A percentile compares a stretch with the other conserved stretches of the same genome.
These are phyloP conservation scores for Bufo bufo DNA, from an alignment of 2,113 vertebrate genomes.

Conservation along the genomic window DNA sequence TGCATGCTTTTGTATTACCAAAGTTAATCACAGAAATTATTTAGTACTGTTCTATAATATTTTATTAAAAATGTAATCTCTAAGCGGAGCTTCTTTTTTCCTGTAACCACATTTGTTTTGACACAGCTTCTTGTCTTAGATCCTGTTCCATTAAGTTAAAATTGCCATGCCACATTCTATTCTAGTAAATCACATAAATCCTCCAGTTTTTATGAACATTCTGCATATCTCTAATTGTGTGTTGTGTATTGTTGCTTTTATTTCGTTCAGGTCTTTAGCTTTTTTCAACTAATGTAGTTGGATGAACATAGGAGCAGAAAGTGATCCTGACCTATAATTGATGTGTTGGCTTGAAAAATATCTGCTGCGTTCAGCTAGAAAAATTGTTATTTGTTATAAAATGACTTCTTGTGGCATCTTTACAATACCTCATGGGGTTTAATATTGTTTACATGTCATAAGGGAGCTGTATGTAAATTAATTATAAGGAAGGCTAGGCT, in stretches of 20 bases:
- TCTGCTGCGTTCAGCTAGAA: conserved; percentile 31
- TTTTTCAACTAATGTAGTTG: conserved; percentile 8
- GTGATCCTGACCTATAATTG: conserved; percentile 36
- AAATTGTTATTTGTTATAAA: conserved; percentile 14
- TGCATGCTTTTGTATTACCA: background rate
- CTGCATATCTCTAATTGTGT: conserved; percentile 41
- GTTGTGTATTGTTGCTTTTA: conserved; percentile 30
- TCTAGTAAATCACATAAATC: conserved; percentile 8
- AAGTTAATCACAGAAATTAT: background rate
- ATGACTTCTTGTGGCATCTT: conserved; percentile 30
- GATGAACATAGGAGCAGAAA: conserved; percentile 28
- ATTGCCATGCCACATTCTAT: conserved; percentile 24
- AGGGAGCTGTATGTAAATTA: background rate
- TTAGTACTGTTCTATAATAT: background rate
- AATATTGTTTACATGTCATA: conserved; percentile 29
- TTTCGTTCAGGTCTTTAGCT: conserved; percentile 4
- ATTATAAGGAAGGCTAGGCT: conserved; percentile 7
- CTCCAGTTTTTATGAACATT: background rate
- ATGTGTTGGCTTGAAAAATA: conserved; percentile 33
- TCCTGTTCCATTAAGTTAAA: conserved; percentile 33
- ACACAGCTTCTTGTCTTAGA: background rate
- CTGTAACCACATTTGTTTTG: conserved; percentile 16
- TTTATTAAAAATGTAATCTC: background rate
- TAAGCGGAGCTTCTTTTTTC: background rate
- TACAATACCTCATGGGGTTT: conserved; percentile 24